Base-by-base conservation (phyloP, 1,140 invertebrate genomes). In the Leucophenga varia region DNA sequence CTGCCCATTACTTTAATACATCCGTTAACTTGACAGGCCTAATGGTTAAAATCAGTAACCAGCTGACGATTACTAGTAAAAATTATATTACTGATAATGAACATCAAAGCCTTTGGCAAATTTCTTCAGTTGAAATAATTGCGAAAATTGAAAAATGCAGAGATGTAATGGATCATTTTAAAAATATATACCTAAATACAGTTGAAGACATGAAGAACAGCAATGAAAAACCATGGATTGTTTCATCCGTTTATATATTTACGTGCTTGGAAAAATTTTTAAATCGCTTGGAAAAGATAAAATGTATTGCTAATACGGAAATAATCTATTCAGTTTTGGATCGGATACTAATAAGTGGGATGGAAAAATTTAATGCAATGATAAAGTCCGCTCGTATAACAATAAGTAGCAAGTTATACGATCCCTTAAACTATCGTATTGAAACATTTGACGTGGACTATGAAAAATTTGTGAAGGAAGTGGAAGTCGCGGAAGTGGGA, bases 211-310 rank as follows among this genome's bases (percentile, higher is more conserved):
- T 86, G 73, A 77, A 77, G 52, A 78, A 83, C 46, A 76, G 79
- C 0, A 80, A 83, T 19, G 87, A 90, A 58, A 79, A 82, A 46
- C 81, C 82, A 1, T 89, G 92, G 60, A 83, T 89, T 65, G 85
- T 90, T 64, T 92, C 89, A 0, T 86, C 89, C 72, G 90, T 89
- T 80, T 89, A 87, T 61, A 87, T 93, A 51, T 92, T 93, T 75
- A 89, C 88, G 41, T 90, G 91, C 72, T 89, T 91, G 65, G 84
- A 90, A 69, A 85, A 84, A 1, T 92, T 93, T 63, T 84, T 84
- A 34, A 82, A 79, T 42, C 79, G 90, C 48, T 69, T 92, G 39
- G 78, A 83, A 60, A 87, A 86, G 83, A 85, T 92, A 19, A 86
- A 86, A 43, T 81, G 87, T 59, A 81, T 92, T 48, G 81, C 91